These are phyloP conservation scores for Cryptotis parvus DNA, from an alignment of 2,113 vertebrate species.

Conservation along the genomic window DNA sequence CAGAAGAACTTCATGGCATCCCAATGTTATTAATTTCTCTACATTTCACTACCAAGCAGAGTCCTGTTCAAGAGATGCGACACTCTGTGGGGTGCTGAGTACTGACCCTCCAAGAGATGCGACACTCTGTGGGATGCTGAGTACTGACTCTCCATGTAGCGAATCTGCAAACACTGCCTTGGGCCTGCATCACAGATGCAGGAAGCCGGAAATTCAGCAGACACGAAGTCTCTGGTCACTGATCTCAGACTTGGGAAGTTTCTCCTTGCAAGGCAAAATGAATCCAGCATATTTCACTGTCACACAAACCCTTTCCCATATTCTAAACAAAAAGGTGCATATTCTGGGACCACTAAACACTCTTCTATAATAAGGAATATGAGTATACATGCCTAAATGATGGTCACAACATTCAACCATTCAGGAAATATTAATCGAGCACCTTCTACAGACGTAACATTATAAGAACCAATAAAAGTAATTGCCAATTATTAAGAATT, in stretches of 20 bases:
- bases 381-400: not conserved
- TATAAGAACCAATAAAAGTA: not conserved
- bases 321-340: not conserved
- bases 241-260: conserved; percentile 70
- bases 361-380: not conserved
- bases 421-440: not conserved
- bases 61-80: not conserved
- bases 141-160: not conserved
- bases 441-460: not conserved
- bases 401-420: not conserved
- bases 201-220: conserved; percentile 55
- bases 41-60: conserved; percentile 26
- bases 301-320: not conserved
- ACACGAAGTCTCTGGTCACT: conserved; percentile 61
- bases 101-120: not conserved
- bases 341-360: not conserved
- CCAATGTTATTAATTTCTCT: not conserved
- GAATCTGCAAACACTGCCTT: conserved; percentile 17
- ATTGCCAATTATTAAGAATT: not conserved
- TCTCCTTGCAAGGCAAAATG: conserved; percentile 54
- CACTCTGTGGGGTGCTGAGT: not conserved
- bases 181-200: not conserved
- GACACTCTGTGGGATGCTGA: not conserved
- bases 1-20: not conserved
- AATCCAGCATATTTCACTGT: not conserved